Evolutionary conservation across 1,140 invertebrate genomes (phyloP).

Genomic region (Zaprionus kolodkinae): DNA sequence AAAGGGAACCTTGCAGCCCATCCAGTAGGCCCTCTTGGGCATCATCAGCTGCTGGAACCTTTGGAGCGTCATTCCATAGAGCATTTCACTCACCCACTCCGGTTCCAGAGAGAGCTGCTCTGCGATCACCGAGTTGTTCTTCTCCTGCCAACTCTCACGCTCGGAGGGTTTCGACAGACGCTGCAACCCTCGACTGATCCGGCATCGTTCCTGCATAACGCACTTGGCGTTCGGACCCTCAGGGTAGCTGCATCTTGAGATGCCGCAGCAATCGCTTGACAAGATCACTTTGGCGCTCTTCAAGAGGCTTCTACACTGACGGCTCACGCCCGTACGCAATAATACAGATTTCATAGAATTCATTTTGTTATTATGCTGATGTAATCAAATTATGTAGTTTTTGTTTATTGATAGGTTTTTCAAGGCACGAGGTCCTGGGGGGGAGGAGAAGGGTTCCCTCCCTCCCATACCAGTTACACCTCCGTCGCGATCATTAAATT

Average conservation of each 20-base stretch:
- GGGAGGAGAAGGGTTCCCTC: too few species aligned
- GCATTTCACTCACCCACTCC: slow-evolving; percentile 36
- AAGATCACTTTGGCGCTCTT: neutral
- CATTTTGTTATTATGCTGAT: slow-evolving; percentile 26
- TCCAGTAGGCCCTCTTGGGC: neutral
- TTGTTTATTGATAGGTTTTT: neutral
- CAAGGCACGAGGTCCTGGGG: too few species aligned
- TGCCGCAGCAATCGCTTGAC: neutral
- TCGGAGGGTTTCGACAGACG: neutral
- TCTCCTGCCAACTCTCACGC: slow-evolving; percentile 22
- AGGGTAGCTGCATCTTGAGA: neutral
- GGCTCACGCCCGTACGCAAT: neutral
- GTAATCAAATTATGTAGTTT: slow-evolving; percentile 4
- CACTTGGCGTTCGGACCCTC: neutral
- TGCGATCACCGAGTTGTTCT: slow-evolving; percentile 22
- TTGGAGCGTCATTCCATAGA: slow-evolving; percentile 47
- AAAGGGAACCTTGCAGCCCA: slow-evolving; percentile 27
- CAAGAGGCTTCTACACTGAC: neutral
- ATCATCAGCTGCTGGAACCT: slow-evolving; percentile 44
- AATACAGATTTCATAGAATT: neutral
- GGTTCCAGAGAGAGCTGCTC: neutral
- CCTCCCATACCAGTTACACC: too few species aligned
- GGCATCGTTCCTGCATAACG: neutral
- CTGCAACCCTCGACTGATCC: neutral
- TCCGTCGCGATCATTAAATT: too few species aligned